A percentile compares a stretch with the other conserved stretches of the same genome.
These are phyloP conservation scores for Elymnias hypermnestra DNA, from an alignment of 1,140 invertebrate genomes.

Conservation along the genomic window DNA sequence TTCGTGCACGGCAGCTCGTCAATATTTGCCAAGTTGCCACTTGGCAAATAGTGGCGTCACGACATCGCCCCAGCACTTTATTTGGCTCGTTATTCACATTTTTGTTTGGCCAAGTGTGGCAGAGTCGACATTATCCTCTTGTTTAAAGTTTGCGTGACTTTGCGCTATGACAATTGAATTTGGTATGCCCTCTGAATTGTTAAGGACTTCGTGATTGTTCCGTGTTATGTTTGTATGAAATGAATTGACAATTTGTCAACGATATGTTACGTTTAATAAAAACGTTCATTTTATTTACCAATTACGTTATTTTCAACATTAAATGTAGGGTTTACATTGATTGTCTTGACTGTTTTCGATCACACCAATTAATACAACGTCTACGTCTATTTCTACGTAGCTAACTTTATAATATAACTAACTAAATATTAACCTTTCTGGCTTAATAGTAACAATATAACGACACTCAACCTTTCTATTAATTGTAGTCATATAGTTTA, in stretches of 20 bases:
- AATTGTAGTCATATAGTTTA: too few relatives aligned
- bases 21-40: constrained; percentile 60
- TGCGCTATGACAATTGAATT: constrained; percentile 44
- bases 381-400: too few relatives aligned
- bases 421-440: too few relatives aligned
- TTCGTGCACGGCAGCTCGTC: constrained; percentile 43
- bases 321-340: too few relatives aligned
- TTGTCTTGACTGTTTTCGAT: too few relatives aligned
- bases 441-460: too few relatives aligned
- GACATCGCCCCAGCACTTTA: constrained; percentile 38
- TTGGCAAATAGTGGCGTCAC: constrained; percentile 46
- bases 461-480: too few relatives aligned
- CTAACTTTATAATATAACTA: too few relatives aligned
- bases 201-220: constrained; percentile 29
- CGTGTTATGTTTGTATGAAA: constrained; percentile 14
- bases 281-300: too few relatives aligned
- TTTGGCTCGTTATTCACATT: constrained; percentile 59
- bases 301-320: too few relatives aligned
- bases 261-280: not conserved
- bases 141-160: constrained; percentile 51
- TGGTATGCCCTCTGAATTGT: constrained; percentile 28
- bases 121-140: constrained; percentile 32
- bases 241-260: constrained; percentile 9
- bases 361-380: too few relatives aligned
- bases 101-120: constrained; percentile 47